These are phyloP conservation scores for Latrodectus elegans DNA, from an alignment of 2,888 invertebrate species.

Conservation along the genomic window DNA sequence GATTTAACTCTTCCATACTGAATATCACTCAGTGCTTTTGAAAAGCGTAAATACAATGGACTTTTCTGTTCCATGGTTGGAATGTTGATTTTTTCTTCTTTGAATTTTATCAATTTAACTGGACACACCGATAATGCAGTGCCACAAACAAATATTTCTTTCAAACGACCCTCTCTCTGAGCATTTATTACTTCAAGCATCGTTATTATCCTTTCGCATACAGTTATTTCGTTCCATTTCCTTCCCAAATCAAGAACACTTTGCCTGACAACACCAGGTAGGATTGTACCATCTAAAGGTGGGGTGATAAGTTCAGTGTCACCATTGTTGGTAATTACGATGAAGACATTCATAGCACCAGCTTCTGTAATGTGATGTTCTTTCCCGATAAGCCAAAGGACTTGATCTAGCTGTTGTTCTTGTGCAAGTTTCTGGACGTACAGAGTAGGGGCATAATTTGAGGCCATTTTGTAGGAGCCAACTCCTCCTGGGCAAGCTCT, in stretches of 20 bases:
- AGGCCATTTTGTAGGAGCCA: conserved; percentile 96
- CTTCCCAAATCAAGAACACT: conserved; percentile 87
- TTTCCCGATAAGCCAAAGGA: conserved; percentile 95
- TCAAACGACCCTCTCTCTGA: conserved; percentile 88
- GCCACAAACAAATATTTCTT: conserved; percentile 98
- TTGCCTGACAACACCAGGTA: conserved; percentile 94
- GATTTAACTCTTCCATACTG: conserved; percentile 89
- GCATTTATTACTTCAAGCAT: conserved; percentile 86
- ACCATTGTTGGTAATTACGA: conserved; percentile 93
- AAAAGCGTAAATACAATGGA: conserved; percentile 84
- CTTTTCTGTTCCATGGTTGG: conserved; percentile 80
- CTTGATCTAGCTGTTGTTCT: conserved; percentile 92
- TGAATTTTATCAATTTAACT: conserved; percentile 87
- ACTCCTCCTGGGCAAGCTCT: conserved; percentile 90
- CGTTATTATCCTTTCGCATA: conserved; percentile 86
- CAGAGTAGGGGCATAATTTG: conserved; percentile 80
- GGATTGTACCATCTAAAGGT: conserved; percentile 90
- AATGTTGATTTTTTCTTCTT: conserved; percentile 77
- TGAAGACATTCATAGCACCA: conserved; percentile 97
- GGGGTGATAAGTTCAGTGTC: conserved; percentile 93
- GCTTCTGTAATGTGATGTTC: conserved; percentile 96
- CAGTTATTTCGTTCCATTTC: conserved; percentile 82
- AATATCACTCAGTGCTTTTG: conserved; percentile 87
- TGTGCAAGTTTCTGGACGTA: conserved; percentile 80
- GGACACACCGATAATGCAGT: conserved; percentile 97